These are phyloP conservation scores for Scolanthus callimorphus DNA, from an alignment of 92 coral and sea anemone genomes.

Conservation along the genomic window DNA sequence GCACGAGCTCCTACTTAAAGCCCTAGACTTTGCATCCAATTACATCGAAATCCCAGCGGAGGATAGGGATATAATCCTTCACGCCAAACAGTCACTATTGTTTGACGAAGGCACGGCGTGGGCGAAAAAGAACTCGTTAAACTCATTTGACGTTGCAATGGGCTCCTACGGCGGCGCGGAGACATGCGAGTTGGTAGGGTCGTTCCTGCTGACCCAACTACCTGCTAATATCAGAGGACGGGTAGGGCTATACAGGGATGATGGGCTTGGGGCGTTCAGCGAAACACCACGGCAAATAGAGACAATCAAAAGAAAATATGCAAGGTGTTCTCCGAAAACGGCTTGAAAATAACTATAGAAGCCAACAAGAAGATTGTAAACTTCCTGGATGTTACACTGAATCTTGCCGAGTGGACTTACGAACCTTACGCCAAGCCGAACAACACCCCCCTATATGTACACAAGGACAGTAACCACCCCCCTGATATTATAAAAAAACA, in stretches of 20 bases:
- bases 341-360: constrained; percentile 43
- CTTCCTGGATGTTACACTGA: constrained; percentile 40
- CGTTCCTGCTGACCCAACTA: background rate
- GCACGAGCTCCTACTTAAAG: too few species aligned
- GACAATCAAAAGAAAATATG: background rate
- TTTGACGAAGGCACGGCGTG: too few species aligned
- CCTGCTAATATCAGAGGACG: background rate
- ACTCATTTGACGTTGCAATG: too few species aligned
- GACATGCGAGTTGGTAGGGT: background rate
- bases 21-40: too few species aligned
- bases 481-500: constrained; percentile 31
- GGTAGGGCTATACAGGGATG: background rate
- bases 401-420: constrained; percentile 28
- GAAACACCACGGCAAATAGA: background rate
- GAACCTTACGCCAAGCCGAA: constrained; percentile 41
- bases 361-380: constrained; percentile 31
- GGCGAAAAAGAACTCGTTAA: too few species aligned
- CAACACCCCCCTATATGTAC: constrained; percentile 35
- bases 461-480: constrained; percentile 4
- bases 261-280: background rate
- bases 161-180: background rate
- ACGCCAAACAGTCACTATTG: too few species aligned
- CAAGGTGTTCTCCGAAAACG: constrained; percentile 16
- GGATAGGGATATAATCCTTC: too few species aligned
- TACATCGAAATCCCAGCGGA: too few species aligned